Conservation (phyloP, 2,888 invertebrate genomes). For the Lepidochrysops patricia region DNA sequence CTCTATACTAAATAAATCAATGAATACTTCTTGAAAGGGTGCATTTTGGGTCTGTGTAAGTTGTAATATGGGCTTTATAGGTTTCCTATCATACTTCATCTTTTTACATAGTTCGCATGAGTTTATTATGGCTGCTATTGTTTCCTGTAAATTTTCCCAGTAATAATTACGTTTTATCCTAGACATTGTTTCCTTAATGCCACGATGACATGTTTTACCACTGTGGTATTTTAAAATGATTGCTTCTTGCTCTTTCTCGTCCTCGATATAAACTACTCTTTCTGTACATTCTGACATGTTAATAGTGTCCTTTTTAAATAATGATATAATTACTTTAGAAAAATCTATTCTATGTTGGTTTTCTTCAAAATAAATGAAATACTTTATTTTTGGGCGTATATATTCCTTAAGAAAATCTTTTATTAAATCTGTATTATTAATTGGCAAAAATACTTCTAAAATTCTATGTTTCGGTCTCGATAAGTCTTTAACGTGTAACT, state of each 20-base stretch:
- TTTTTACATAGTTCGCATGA: conserved; percentile 17
- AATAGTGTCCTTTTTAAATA: conserved; percentile 18
- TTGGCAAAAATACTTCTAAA: conserved; percentile 27
- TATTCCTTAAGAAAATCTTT: conserved; percentile 30
- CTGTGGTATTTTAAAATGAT: conserved; percentile 21
- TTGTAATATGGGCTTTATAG: conserved; percentile 26
- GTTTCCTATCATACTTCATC: conserved; percentile 24
- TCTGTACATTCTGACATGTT: conserved; percentile 22
- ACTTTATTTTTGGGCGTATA: conserved; percentile 24
- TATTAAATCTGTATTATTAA: conserved; percentile 22
- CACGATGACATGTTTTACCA: conserved; percentile 24
- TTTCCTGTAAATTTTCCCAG: conserved; percentile 26
- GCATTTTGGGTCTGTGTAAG: conserved; percentile 25
- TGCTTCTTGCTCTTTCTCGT: conserved; percentile 21
- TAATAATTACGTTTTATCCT: conserved; percentile 23
- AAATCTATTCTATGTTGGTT: conserved; percentile 14
- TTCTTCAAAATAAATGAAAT: conserved; percentile 26
- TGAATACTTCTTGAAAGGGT: conserved; percentile 27
- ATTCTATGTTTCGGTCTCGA: conserved; percentile 27
- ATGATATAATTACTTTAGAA: conserved; percentile 3
- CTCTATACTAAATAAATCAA: conserved; percentile 23
- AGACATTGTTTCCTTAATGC: conserved; percentile 23
- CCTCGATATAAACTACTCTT: conserved; percentile 15
- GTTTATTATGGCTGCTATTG: conserved; percentile 20
- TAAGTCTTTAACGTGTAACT: conserved; percentile 24